phyloP scores from a whole-genome alignment of 2,888 invertebrate species.

The Cinara cedri region DNA sequence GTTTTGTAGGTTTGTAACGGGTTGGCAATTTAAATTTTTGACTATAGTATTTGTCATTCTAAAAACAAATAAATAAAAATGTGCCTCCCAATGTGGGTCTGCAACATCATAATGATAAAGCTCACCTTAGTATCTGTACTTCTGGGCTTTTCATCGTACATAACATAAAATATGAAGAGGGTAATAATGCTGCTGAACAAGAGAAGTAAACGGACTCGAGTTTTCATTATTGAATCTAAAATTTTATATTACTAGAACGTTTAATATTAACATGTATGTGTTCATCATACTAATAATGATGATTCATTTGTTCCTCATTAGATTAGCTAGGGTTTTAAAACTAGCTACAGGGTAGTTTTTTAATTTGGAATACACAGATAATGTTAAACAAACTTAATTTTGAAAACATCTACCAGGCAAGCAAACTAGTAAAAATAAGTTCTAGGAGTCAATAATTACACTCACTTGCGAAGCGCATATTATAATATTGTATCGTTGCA shows the following conservation, averaged over 20 bases:
- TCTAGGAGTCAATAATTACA: too few species aligned
- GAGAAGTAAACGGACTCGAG: slow-evolving; percentile 34
- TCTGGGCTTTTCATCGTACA: slow-evolving; percentile 16
- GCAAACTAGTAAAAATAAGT: too few species aligned
- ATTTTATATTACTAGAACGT: neutral
- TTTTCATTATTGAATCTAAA: slow-evolving; percentile 38
- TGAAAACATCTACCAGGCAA: too few species aligned
- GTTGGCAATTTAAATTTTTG: slow-evolving; percentile 20
- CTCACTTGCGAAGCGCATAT: too few species aligned
- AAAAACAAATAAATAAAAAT: neutral
- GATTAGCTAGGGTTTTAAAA: too few species aligned
- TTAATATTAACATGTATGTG: too few species aligned
- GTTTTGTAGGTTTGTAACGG: slow-evolving; percentile 14
- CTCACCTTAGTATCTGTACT: neutral
- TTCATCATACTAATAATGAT: too few species aligned
- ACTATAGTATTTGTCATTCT: slow-evolving; percentile 17
- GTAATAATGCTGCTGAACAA: slow-evolving; percentile 11
- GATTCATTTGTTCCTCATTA: too few species aligned
- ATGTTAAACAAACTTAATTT: too few species aligned
- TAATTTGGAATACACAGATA: too few species aligned
- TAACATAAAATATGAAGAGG: slow-evolving; percentile 2
- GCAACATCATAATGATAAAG: neutral
- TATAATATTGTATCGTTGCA: too few species aligned
- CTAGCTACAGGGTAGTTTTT: too few species aligned
- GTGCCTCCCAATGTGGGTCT: neutral